Percentiles rank a stretch among this genome's conserved stretches.
phyloP scores from a whole-genome alignment of 2,797 vertebrate genomes.

The Arrhamphus sclerolepis region DNA sequence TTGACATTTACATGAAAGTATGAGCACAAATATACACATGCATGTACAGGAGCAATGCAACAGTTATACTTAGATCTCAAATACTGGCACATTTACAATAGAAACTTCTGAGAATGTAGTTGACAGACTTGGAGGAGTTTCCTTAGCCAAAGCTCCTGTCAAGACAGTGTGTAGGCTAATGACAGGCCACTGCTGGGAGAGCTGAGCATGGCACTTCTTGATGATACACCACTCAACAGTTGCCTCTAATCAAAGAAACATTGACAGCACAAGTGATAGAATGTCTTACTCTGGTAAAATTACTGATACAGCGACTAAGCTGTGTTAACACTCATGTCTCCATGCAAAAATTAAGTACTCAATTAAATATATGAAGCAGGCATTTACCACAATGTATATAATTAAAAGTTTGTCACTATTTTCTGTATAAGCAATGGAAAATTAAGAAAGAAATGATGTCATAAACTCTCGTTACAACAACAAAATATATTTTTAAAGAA shows the following conservation, averaged over 20 bases:
- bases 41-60: constrained; percentile 31
- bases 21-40: constrained; percentile 24
- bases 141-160: constrained; percentile 73
- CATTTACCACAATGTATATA: background rate
- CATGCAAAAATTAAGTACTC: background rate
- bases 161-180: constrained; percentile 67
- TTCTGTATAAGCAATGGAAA: background rate
- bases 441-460: background rate
- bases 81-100: constrained; percentile 64
- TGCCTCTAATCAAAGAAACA: constrained; percentile 27
- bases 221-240: constrained; percentile 25
- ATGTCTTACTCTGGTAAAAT: constrained; percentile 4
- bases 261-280: constrained; percentile 20
- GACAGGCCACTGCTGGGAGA: constrained; percentile 62
- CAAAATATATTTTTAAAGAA: background rate
- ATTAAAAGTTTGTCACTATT: background rate
- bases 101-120: constrained; percentile 57
- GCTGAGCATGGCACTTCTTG: constrained; percentile 50
- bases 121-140: constrained; percentile 71
- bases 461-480: background rate
- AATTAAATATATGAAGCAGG: background rate
- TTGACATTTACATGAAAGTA: constrained; percentile 58
- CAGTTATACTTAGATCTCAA: constrained; percentile 45
- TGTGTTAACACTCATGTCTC: background rate
- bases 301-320: background rate